These are phyloP conservation scores for Sminthopsis crassicaudata DNA, from an alignment of 2,113 vertebrate genomes.

Conservation along the genomic window DNA sequence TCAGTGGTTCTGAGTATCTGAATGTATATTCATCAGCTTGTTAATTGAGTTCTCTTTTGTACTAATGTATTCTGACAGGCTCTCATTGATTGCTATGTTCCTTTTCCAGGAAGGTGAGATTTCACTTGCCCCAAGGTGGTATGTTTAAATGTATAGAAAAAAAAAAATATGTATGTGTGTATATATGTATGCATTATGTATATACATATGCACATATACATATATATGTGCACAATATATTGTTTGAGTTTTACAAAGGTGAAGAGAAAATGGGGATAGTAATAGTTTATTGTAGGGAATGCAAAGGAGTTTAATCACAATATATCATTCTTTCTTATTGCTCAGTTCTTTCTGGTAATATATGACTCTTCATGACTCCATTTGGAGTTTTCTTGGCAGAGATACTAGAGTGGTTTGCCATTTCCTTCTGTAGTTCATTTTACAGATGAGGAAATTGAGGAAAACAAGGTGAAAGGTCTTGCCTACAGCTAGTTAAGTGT, in stretches of 20 bases:
- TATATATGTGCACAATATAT: background rate
- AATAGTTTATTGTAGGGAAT: background rate
- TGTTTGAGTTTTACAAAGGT: background rate
- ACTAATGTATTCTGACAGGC: background rate
- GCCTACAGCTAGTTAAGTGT: background rate
- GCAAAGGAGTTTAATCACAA: background rate
- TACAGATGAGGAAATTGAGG: background rate
- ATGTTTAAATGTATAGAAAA: background rate
- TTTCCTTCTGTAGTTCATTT: background rate
- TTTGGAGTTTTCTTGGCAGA: background rate
- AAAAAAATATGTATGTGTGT: too few relatives aligned
- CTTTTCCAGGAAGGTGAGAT: conserved; percentile 26
- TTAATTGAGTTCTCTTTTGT: background rate
- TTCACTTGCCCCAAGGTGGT: background rate
- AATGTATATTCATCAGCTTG: background rate
- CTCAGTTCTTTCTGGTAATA: background rate
- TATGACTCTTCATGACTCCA: background rate
- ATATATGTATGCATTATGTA: too few relatives aligned
- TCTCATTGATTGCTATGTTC: background rate
- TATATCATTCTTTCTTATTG: background rate
- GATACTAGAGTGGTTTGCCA: background rate
- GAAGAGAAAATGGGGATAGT: background rate
- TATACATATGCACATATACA: too few relatives aligned
- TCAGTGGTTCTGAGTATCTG: background rate
- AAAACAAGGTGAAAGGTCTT: background rate